phyloP scores from a whole-genome alignment of 2,888 invertebrate species.

The Drosophila pseudotalamancana region DNA sequence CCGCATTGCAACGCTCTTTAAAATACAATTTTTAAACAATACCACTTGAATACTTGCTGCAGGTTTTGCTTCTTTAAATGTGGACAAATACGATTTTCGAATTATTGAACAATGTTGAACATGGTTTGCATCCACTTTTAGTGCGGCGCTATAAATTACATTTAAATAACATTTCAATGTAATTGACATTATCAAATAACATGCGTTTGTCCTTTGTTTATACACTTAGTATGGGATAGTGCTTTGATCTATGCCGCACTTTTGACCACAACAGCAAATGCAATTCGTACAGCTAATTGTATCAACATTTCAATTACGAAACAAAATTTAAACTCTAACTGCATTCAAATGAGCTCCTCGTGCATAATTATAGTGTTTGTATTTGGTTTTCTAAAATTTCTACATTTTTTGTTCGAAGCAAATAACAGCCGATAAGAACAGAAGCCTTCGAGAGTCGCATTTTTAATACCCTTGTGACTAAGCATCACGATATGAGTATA shows the following conservation, averaged over 20 bases:
- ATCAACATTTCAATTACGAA: slow-evolving; percentile 30
- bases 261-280: slow-evolving; percentile 21
- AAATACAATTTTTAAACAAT: neutral
- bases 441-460: neutral
- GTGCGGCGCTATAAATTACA: neutral
- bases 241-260: slow-evolving; percentile 3
- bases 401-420: neutral
- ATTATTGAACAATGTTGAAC: neutral
- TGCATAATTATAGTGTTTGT: slow-evolving; percentile 27
- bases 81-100: no score
- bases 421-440: neutral
- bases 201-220: neutral
- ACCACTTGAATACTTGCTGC: no score
- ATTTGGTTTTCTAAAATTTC: slow-evolving; percentile 3
- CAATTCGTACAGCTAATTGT: slow-evolving; percentile 38
- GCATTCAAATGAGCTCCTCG: slow-evolving; percentile 20
- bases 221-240: no score
- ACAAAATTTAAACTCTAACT: slow-evolving; percentile 4
- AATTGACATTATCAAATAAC: slow-evolving; percentile 3
- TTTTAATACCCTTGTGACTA: neutral
- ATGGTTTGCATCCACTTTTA: neutral
- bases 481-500: no score
- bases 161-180: neutral
- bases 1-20: neutral
- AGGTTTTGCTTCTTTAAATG: no score